Evolutionary conservation across 2,888 invertebrate species (phyloP).

Genomic region (Druceiella hillmani): DNA sequence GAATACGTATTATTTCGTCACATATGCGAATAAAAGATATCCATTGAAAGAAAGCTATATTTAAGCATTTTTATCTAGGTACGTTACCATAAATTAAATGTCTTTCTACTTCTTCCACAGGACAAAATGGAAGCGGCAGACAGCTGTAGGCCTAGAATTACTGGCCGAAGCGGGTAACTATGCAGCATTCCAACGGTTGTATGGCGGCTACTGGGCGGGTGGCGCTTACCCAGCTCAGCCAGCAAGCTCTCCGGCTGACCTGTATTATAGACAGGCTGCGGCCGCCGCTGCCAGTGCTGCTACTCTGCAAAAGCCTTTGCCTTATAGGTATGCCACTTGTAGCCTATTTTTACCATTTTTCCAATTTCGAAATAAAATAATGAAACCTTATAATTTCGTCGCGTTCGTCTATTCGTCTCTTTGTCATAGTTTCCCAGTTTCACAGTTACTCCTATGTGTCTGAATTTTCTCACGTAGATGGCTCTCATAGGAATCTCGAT

Average conservation of each 20-base stretch:
- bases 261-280: slow-evolving; percentile 72
- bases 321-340: slow-evolving; percentile 54
- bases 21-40: no score
- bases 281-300: slow-evolving; percentile 53
- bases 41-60: no score
- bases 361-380: no score
- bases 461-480: no score
- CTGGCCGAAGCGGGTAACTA: slow-evolving; percentile 97
- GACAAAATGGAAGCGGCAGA: slow-evolving; percentile 99
- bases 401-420: no score
- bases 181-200: slow-evolving; percentile 95
- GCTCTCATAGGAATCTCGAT: not conserved
- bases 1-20: no score
- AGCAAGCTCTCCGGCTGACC: slow-evolving; percentile 60
- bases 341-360: no score
- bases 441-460: no score
- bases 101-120: slow-evolving; percentile 49
- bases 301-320: slow-evolving; percentile 83
- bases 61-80: no score
- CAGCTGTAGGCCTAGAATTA: slow-evolving; percentile 94
- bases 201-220: slow-evolving; percentile 71
- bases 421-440: no score
- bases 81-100: no score
- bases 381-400: no score
- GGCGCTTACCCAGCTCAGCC: slow-evolving; percentile 60